These are phyloP conservation scores for Arctia plantaginis DNA, from an alignment of 2,888 invertebrate species.

Conservation along the genomic window DNA sequence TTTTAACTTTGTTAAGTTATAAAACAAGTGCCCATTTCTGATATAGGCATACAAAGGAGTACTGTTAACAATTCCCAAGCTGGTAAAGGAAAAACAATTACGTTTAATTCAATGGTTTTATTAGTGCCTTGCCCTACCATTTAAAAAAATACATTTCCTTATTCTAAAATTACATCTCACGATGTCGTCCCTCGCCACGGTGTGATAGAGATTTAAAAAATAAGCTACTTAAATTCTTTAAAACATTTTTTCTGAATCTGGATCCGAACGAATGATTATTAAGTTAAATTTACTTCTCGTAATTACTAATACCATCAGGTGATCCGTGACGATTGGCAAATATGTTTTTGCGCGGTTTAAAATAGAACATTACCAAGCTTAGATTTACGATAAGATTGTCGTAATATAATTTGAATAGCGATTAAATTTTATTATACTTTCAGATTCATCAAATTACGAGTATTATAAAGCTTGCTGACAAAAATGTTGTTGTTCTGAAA, in stretches of 20 bases:
- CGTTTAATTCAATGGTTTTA: neutral
- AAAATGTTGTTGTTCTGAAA: neutral
- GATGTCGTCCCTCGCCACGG: slow-evolving; percentile 67
- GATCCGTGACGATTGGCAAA: slow-evolving; percentile 14
- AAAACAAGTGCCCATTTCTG: no score
- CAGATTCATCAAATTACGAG: neutral
- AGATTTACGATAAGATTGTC: neutral
- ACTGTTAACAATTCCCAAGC: neutral
- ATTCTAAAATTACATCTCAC: slow-evolving; percentile 65
- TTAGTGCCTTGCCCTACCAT: neutral
- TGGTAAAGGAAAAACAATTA: neutral
- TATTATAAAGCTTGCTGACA: neutral
- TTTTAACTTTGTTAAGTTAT: no score
- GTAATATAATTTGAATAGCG: no score
- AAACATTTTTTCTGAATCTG: slow-evolving; percentile 7
- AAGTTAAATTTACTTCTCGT: slow-evolving; percentile 13
- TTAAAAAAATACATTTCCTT: slow-evolving; percentile 14
- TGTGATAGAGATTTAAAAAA: slow-evolving; percentile 56
- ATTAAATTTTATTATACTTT: neutral
- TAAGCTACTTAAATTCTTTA: slow-evolving; percentile 13
- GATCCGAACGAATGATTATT: slow-evolving; percentile 4
- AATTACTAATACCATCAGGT: slow-evolving; percentile 18
- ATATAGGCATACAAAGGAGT: neutral
- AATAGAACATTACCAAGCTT: neutral
- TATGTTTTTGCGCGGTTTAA: slow-evolving; percentile 13